Evolutionary conservation across 2,888 invertebrate genomes (phyloP).

Genomic region (Cotesia congregata): DNA sequence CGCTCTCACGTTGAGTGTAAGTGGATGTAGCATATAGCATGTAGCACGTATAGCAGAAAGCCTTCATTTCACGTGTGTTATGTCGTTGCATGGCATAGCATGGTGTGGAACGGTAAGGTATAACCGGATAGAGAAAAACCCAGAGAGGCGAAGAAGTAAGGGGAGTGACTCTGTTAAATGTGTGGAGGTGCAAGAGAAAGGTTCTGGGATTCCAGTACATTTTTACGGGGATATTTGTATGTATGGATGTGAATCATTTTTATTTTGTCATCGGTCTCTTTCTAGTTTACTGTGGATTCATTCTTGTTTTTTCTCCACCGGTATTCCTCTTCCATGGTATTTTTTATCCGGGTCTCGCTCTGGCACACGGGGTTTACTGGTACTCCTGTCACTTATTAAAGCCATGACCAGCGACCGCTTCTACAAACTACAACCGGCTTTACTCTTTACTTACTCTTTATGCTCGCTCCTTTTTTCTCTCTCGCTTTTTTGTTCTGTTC

Average conservation of each 20-base stretch:
- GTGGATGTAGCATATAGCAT: too few relatives aligned
- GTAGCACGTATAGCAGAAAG: not conserved
- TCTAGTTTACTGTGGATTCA: conserved; percentile 21
- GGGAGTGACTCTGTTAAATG: not conserved
- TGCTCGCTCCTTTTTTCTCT: not conserved
- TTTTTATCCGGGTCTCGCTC: conserved; percentile 19
- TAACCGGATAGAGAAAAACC: conserved; percentile 29
- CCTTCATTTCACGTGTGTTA: conserved; percentile 15
- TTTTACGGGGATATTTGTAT: not conserved
- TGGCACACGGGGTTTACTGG: conserved; percentile 7
- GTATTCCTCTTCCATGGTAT: not conserved
- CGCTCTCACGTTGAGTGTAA: conserved; percentile 9
- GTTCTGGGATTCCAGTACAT: conserved; percentile 28
- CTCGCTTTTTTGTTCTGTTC: not conserved
- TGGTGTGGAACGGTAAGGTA: too few relatives aligned
- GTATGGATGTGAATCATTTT: not conserved
- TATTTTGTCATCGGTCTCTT: conserved; percentile 1
- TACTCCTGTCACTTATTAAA: conserved; percentile 28
- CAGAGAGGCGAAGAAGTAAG: not conserved
- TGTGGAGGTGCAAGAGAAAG: conserved; percentile 21
- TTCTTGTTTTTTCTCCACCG: conserved; percentile 23
- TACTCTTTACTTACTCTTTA: not conserved
- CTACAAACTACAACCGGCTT: conserved; percentile 16
- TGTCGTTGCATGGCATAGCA: not conserved
- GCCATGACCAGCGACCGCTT: conserved; percentile 23